Evolutionary conservation across 2,113 vertebrate genomes (phyloP).

Genomic region (Xyrauchen texanus): DNA sequence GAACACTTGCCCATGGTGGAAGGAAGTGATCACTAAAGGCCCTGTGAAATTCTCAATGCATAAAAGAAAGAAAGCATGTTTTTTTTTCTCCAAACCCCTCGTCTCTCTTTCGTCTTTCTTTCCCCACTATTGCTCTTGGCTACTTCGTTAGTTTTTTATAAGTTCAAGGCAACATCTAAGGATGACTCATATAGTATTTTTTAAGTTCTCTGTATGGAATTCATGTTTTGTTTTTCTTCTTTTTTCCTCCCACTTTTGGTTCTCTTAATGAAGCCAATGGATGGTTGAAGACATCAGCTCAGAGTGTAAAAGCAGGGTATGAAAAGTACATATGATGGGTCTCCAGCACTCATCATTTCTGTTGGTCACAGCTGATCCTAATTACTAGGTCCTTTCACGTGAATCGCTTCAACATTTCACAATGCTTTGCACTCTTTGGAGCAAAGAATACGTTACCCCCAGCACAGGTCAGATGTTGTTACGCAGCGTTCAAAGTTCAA

Average conservation of each 20-base stretch:
- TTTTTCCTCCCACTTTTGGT: constrained; percentile 32
- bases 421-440: neutral
- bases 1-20: constrained; percentile 73
- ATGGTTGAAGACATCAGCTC: constrained; percentile 61
- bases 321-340: constrained; percentile 45
- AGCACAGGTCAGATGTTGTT: neutral
- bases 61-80: constrained; percentile 40
- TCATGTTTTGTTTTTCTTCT: neutral
- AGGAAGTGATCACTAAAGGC: constrained; percentile 74
- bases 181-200: neutral
- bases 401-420: neutral
- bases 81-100: constrained; percentile 13
- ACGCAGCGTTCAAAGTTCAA: neutral
- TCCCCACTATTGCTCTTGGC: neutral
- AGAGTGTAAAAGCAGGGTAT: constrained; percentile 61
- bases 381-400: constrained; percentile 24
- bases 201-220: neutral
- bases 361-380: neutral
- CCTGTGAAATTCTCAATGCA: constrained; percentile 62
- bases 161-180: neutral
- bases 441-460: neutral
- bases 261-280: constrained; percentile 51
- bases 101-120: neutral
- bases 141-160: neutral
- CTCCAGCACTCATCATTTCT: neutral